These are phyloP conservation scores for Catocala sponsa DNA, from an alignment of 2,888 invertebrate genomes.

Conservation along the genomic window DNA sequence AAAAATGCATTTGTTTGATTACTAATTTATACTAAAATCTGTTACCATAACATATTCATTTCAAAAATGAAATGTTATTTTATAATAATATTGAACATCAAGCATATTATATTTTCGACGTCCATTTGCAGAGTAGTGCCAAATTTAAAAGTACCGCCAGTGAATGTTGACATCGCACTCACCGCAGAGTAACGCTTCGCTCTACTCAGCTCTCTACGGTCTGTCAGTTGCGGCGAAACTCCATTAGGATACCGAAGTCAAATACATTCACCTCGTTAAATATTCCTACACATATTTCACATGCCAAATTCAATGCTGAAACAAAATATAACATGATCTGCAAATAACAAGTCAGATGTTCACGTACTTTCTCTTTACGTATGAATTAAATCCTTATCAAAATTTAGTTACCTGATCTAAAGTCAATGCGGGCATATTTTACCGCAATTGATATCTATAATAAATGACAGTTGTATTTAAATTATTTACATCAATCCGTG, in stretches of 20 bases:
- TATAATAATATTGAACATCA: too few species aligned
- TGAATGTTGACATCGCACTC: constrained; percentile 34
- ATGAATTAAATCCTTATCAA: neutral
- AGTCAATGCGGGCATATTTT: constrained; percentile 7
- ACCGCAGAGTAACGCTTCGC: constrained; percentile 40
- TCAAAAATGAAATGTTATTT: too few species aligned
- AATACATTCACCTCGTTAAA: constrained; percentile 46
- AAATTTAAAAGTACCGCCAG: constrained; percentile 15
- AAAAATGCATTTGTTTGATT: too few species aligned
- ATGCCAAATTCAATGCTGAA: constrained; percentile 15
- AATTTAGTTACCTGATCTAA: neutral
- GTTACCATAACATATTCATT: too few species aligned
- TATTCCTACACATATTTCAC: constrained; percentile 34
- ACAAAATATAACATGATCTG: neutral
- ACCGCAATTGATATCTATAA: neutral
- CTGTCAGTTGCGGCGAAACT: constrained; percentile 54
- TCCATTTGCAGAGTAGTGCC: constrained; percentile 1
- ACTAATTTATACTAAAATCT: too few species aligned
- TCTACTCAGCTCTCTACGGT: constrained; percentile 29
- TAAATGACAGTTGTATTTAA: constrained; percentile 6
- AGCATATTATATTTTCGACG: neutral
- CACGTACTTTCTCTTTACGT: too few species aligned
- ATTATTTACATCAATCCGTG: constrained; percentile 7
- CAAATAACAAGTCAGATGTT: neutral
- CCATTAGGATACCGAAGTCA: constrained; percentile 60